A percentile compares a stretch with the other conserved stretches of the same genome.
These are phyloP conservation scores for Umimayanthus chanpuru DNA, from an alignment of 92 coral and sea anemone species.

Conservation along the genomic window DNA sequence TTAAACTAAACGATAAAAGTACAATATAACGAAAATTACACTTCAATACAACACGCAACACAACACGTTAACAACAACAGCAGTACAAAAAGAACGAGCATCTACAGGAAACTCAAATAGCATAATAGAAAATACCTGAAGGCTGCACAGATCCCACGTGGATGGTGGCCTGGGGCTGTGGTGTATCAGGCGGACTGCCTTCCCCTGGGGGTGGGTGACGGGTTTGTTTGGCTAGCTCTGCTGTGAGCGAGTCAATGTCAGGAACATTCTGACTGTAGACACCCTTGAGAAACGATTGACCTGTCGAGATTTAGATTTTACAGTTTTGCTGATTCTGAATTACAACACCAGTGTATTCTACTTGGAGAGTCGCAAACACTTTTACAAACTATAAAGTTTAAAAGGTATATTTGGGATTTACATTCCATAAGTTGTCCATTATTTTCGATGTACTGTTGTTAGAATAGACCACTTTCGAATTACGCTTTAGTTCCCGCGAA, in stretches of 20 bases:
- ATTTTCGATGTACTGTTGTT: too few relatives aligned
- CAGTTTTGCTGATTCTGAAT: neutral
- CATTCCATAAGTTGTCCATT: too few relatives aligned
- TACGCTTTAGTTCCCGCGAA: too few relatives aligned
- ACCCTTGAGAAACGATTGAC: constrained; percentile 88
- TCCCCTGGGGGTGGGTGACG: constrained; percentile 97
- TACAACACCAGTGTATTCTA: neutral
- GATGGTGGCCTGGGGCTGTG: constrained; percentile 29
- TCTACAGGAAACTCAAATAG: neutral
- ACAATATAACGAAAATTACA: too few relatives aligned
- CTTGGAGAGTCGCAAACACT: neutral
- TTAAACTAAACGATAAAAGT: too few relatives aligned
- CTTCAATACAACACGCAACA: too few relatives aligned
- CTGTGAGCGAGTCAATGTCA: constrained; percentile 77
- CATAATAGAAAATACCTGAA: constrained; percentile 30
- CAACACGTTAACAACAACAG: too few relatives aligned
- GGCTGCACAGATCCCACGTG: constrained; percentile 20
- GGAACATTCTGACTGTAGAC: constrained; percentile 67
- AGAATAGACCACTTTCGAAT: too few relatives aligned
- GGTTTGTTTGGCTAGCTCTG: constrained; percentile 84
- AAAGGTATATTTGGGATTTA: too few relatives aligned
- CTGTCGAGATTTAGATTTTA: constrained; percentile 45
- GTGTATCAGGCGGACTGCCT: constrained; percentile 74
- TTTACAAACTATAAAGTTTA: too few relatives aligned
- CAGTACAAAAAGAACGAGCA: neutral